Evolutionary conservation across 2,888 invertebrate genomes (phyloP), one percentile per base, ranked within the genome.

Genomic region (Troides aeacus): DNA sequence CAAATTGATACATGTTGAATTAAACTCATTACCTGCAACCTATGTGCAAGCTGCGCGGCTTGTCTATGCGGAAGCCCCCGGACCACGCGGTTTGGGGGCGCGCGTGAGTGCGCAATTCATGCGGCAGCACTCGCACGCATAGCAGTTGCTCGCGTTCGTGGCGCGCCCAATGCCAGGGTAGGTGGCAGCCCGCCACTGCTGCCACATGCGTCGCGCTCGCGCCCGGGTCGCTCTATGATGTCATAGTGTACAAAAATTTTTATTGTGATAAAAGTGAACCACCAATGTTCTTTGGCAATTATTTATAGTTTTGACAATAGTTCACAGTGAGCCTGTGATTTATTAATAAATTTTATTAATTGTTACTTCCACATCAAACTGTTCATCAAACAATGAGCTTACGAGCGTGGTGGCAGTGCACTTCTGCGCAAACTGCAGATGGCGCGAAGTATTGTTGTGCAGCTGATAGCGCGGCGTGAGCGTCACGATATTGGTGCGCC

Each of bases 151-250:
- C 97, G 75, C 97, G 96, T 83, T 99, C 99, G 77, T 96, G 94
- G 73, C 97, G 94, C 65, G 98, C 97, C 99, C 99, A 99, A 90
- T 99, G 99, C 93, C 98, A 99, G 23, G 99, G 97, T 89, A 99
- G 95, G 85, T 96, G 96, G 83, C 97, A 97, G 74, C 97, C 96
- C 0, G 98, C 95, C 80, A 97, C 95, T 1, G 98, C 96, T 71
- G 95, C 94, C 81, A 98, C 93, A 85, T 96, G 95, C 62, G 95
- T 95, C 56, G 95, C 94, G 79, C 94, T 93, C 72, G 95, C 95
- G 74, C 94, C 94, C 0, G 95, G 95, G 88, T 96, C 95, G 77
- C 90, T 93, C 95, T 95, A 80, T 36, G 15, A 8, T 60, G n/a
- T n/a, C 53, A 53, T n/a, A 53, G 1, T 1, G 39, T 39, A 39